A percentile compares a stretch with the other conserved stretches of the same genome.
Evolutionary conservation across 1,140 invertebrate species (phyloP).

Genomic region (Dufourea novaeangliae): DNA sequence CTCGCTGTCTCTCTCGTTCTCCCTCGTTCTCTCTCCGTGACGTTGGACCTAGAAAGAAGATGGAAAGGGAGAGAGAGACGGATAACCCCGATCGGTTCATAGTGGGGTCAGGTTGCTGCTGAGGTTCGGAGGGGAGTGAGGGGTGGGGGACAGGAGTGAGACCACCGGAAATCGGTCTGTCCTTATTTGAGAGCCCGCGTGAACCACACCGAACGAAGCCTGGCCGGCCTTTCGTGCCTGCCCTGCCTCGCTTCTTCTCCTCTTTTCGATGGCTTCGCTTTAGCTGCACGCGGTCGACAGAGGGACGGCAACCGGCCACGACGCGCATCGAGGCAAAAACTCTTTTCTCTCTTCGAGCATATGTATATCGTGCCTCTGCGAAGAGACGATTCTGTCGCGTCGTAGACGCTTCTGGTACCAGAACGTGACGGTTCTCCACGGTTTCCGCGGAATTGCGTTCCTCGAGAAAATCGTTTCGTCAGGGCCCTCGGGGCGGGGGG

Average conservation of each 20-base stretch:
- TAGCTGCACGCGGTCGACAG: conserved; percentile 34
- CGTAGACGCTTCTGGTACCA: conserved; percentile 27
- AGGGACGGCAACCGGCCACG: conserved; percentile 31
- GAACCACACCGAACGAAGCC: conserved; percentile 62
- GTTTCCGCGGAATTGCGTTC: conserved; percentile 26
- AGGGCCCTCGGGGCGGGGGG: neutral
- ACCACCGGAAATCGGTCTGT: conserved; percentile 76
- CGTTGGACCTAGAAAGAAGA: conserved; percentile 37
- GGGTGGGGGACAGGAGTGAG: too few species aligned
- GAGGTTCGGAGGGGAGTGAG: conserved; percentile 41
- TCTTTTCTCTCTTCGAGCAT: too few species aligned
- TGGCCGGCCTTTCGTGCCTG: conserved; percentile 48
- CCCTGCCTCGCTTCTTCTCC: conserved; percentile 1
- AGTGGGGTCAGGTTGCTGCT: conserved; percentile 47
- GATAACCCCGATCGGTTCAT: conserved; percentile 32
- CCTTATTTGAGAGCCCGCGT: conserved; percentile 71
- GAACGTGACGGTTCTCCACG: neutral
- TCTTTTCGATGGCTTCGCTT: conserved; percentile 54
- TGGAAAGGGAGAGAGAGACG: conserved; percentile 40
- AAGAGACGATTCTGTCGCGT: conserved; percentile 30
- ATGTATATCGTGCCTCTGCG: too few species aligned
- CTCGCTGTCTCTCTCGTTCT: neutral
- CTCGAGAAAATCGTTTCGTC: conserved; percentile 31
- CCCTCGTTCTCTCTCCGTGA: neutral
- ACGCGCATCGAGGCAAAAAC: conserved; percentile 48